Conservation (phyloP, 2,113 vertebrate genomes). For the Dasyprocta punctata region DNA sequence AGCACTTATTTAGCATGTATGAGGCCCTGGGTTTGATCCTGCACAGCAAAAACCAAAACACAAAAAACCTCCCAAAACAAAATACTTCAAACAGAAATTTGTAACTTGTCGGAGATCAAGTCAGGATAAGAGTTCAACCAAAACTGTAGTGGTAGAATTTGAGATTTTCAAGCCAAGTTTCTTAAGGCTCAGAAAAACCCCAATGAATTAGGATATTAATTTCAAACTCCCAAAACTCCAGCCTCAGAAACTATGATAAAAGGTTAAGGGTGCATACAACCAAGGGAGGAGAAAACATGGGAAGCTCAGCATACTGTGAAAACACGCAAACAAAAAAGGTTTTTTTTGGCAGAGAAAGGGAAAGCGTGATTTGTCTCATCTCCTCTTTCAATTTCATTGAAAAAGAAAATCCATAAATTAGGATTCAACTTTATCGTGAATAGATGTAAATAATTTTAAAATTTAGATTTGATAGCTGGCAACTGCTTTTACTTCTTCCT, state of each 20-base stretch:
- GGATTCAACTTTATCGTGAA: not conserved
- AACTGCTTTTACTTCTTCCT: not conserved
- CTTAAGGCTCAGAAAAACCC: not conserved
- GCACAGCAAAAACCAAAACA: not conserved
- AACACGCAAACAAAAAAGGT: not conserved
- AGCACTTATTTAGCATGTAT: not conserved
- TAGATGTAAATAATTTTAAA: not conserved
- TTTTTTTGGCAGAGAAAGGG: not conserved
- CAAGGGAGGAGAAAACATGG: not conserved
- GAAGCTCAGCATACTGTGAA: not conserved
- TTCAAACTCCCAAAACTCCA: conserved; percentile 29
- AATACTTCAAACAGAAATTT: not conserved
- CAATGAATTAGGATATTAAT: not conserved
- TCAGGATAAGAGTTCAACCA: conserved; percentile 17
- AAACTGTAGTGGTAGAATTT: not conserved
- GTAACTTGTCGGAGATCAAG: not conserved
- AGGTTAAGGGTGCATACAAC: not conserved
- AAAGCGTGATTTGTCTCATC: not conserved
- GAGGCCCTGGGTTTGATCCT: not conserved
- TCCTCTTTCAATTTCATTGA: not conserved
- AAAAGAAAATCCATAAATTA: not conserved
- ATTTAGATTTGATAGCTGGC: not conserved
- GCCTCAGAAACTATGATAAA: not conserved
- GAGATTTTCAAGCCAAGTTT: too few species aligned
- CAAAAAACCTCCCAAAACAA: not conserved